Evolutionary conservation across 1,140 invertebrate species (phyloP), one percentile per base, ranked within the genome.

Genomic region (Dinothrombium tinctorium): DNA sequence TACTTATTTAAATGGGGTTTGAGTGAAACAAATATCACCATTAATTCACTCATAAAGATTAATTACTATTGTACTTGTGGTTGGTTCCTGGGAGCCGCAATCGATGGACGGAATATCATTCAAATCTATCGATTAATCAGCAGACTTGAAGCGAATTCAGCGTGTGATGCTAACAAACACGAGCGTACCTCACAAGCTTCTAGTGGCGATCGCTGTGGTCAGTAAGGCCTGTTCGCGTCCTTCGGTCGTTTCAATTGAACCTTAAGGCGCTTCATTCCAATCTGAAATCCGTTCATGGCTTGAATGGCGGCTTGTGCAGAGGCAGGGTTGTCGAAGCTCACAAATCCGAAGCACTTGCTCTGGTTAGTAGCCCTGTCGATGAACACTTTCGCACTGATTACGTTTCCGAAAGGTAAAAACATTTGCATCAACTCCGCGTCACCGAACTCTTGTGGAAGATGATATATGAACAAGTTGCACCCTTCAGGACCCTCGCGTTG

Each of bases 231-330:
- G 24, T 25, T 43, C 9, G 41, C 33, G 25, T 95, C 87, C 66
- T 95, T 95, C 60, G 90, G 89, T 65, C 89, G 71, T 64, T 98
- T 98, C 61, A 98, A 72, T 68, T 99, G 92, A 53, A 99, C 92
- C 70, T 95, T 96, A 57, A 98, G 74, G 55, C 89, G 73, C 66
- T 96, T 98, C 84, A 92, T 95, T 28, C 83, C 89, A 62, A 96
- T 94, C 64, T 95, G 87, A 69, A 96, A 98, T 55, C 92, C 92
- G 66, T 98, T 98, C 92, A 99, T 99, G 51, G 87, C 78, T 59
- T 94, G 83, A 60, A 99, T 99, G 33, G 92, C 92, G 47, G 82
- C 74, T 61, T 95, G 87, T 53, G 92, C 90, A 61, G 84, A 92
- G 50, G 75, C 68, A 49, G 86, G 84, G 69, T 96, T 98, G 69